phyloP scores from a whole-genome alignment of 2,113 vertebrate species.

The Mesembrinibis cayennensis region DNA sequence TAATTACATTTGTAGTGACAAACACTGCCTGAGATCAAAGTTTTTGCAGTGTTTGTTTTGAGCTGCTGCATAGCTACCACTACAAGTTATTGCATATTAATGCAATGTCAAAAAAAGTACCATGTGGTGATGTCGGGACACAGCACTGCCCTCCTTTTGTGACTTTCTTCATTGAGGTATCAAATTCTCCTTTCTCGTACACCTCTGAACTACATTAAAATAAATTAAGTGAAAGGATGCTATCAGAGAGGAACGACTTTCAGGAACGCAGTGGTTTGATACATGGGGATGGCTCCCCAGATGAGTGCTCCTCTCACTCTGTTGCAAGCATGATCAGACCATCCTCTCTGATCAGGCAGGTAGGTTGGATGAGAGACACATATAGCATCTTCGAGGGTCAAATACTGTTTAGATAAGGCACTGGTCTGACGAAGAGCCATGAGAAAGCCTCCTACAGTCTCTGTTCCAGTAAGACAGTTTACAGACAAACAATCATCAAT shows the following conservation, averaged over 20 bases:
- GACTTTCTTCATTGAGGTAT: not conserved
- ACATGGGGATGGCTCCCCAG: not conserved
- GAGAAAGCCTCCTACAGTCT: constrained; percentile 29
- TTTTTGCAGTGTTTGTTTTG: not conserved
- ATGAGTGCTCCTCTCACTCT: not conserved
- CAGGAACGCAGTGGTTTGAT: not conserved
- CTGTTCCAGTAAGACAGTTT: constrained; percentile 4
- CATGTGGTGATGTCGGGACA: not conserved
- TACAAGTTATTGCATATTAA: not conserved
- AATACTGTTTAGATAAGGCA: not conserved
- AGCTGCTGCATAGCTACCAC: not conserved
- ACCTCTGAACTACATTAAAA: not conserved
- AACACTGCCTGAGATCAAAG: not conserved
- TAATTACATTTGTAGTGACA: not conserved
- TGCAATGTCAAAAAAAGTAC: not conserved
- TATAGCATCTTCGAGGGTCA: not conserved
- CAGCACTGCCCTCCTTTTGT: not conserved
- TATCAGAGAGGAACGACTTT: not conserved
- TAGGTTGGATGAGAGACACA: not conserved
- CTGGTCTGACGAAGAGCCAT: constrained; percentile 11
- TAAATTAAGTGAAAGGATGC: not conserved
- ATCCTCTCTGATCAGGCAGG: not conserved
- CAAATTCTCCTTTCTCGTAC: not conserved
- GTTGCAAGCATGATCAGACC: not conserved
- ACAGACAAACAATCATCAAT: constrained; percentile 41